Evolutionary conservation across 1,140 invertebrate genomes (phyloP).

Genomic region (Lasaia peninsularis): DNA sequence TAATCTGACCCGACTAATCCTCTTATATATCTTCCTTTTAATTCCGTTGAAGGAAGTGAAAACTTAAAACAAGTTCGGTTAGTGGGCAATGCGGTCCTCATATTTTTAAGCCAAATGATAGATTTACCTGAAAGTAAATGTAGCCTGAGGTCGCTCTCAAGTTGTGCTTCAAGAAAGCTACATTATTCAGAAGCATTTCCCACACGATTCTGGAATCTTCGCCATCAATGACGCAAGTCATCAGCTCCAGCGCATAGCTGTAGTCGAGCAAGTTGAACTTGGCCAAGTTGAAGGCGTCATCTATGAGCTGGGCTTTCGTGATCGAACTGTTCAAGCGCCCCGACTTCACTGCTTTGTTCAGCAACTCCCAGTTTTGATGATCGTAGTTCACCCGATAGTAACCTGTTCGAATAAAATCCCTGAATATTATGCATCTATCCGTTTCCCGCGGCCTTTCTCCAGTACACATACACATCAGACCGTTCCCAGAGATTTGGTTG

Average conservation of each 20-base stretch:
- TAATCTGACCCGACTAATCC: too few species aligned
- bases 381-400: slow-evolving; percentile 89
- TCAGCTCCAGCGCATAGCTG: slow-evolving; percentile 79
- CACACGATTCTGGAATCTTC: slow-evolving; percentile 81
- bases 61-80: too few species aligned
- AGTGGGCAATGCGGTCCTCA: too few species aligned
- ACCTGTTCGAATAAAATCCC: slow-evolving; percentile 49
- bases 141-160: slow-evolving; percentile 51
- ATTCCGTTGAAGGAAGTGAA: too few species aligned
- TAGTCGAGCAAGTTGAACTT: slow-evolving; percentile 78
- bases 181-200: slow-evolving; percentile 75
- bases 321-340: slow-evolving; percentile 60
- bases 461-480: too few species aligned
- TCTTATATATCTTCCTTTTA: too few species aligned
- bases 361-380: slow-evolving; percentile 80
- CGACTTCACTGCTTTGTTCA: slow-evolving; percentile 78
- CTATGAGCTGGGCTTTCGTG: slow-evolving; percentile 88
- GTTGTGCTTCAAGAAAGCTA: slow-evolving; percentile 65
- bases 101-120: not conserved
- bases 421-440: too few species aligned
- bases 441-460: too few species aligned
- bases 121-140: slow-evolving; percentile 58
- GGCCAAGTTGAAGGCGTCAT: slow-evolving; percentile 89
- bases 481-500: too few species aligned
- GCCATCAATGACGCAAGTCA: slow-evolving; percentile 79